A percentile compares a stretch with the other conserved stretches of the same genome.
phyloP scores from a whole-genome alignment of 2,113 vertebrate species.

The Nymphicus hollandicus region DNA sequence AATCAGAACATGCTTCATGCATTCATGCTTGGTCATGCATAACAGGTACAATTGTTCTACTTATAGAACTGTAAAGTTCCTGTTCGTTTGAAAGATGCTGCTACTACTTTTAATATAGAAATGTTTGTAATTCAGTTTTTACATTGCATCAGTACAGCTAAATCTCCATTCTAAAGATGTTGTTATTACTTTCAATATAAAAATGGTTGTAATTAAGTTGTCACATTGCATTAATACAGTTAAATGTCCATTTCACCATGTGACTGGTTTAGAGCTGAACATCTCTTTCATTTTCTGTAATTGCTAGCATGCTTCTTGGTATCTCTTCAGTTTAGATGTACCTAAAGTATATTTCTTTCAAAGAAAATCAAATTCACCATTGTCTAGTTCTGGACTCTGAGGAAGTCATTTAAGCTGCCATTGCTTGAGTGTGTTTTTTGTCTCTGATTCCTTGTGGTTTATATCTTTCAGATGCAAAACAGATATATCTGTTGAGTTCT shows the following conservation, averaged over 20 bases:
- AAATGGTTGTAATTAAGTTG: neutral
- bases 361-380: neutral
- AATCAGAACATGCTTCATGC: neutral
- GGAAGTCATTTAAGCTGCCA: neutral
- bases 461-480: neutral
- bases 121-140: neutral
- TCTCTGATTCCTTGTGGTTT: neutral
- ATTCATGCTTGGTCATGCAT: neutral
- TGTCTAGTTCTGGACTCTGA: neutral
- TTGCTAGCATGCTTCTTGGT: neutral
- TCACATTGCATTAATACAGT: neutral
- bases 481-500: neutral
- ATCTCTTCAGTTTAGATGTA: neutral
- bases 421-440: neutral
- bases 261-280: neutral
- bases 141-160: neutral
- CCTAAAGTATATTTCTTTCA: neutral
- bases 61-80: neutral
- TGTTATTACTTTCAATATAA: neutral
- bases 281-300: neutral
- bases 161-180: neutral
- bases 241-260: accelerated
- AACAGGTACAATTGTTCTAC: neutral
- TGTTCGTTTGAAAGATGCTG: neutral
- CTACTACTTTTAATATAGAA: neutral